Conservation (phyloP, 2,797 vertebrate species). For the Melanotaenia maccullochi region DNA sequence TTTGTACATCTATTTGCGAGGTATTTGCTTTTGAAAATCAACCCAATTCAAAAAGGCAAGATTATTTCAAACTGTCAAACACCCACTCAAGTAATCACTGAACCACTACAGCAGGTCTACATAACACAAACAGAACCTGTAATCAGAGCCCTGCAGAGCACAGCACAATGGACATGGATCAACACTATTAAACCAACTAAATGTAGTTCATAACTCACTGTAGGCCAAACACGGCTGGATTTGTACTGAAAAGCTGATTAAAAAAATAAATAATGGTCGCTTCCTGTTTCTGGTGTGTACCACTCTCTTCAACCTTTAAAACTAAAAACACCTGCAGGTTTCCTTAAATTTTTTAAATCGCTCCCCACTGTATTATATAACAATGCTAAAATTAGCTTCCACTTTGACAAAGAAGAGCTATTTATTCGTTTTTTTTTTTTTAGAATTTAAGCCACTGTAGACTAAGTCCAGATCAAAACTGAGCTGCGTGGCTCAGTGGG, state of each 20-base stretch:
- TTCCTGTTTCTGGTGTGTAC: no score
- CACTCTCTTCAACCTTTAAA: no score
- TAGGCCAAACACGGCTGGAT: background rate
- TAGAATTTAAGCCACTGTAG: no score
- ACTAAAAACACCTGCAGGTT: no score
- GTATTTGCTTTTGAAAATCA: constrained; percentile 16
- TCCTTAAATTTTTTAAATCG: no score
- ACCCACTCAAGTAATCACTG: constrained; percentile 35
- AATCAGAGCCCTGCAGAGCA: constrained; percentile 24
- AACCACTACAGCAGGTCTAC: constrained; percentile 1
- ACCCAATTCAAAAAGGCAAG: constrained; percentile 4
- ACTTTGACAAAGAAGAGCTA: no score
- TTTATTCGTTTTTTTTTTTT: no score
- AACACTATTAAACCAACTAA: constrained; percentile 6
- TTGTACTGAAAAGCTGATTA: background rate
- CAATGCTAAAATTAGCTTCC: no score
- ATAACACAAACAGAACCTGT: constrained; percentile 8
- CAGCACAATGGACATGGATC: constrained; percentile 6
- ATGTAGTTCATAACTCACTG: background rate
- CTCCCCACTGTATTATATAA: no score
- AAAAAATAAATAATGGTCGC: background rate
- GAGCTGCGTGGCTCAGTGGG: no score
- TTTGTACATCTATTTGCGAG: background rate
- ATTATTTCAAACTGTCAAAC: constrained; percentile 26
- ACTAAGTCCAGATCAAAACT: no score